Conservation (phyloP, 2,888 invertebrate species). For the Eubasilissa splendida region DNA sequence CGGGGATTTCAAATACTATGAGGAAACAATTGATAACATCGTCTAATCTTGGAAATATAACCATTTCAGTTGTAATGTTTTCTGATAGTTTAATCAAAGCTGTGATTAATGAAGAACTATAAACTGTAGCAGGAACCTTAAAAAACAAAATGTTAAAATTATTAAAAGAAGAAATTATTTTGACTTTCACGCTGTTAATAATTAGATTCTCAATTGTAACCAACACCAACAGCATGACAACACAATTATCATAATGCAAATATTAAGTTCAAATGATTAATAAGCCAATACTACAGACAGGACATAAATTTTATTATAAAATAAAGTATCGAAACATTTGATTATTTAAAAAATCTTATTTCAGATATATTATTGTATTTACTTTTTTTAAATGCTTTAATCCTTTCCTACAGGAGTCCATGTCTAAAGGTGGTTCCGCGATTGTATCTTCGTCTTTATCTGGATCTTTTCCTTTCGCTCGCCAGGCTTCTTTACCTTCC, state of each 20-base stretch:
- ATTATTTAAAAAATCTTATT: no score
- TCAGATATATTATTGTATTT: conserved; percentile 52
- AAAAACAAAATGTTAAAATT: conserved; percentile 17
- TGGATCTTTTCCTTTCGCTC: conserved; percentile 82
- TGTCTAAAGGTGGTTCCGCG: conserved; percentile 77
- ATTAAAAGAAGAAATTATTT: neutral
- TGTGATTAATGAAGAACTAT: conserved; percentile 80
- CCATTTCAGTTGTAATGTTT: conserved; percentile 80
- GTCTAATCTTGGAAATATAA: conserved; percentile 73
- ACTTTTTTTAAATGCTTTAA: conserved; percentile 74
- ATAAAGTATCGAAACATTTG: no score
- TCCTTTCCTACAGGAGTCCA: conserved; percentile 80
- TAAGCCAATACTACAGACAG: no score
- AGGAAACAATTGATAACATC: conserved; percentile 76
- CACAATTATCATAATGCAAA: no score
- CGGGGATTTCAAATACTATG: conserved; percentile 86
- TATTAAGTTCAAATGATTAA: no score
- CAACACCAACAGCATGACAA: no score
- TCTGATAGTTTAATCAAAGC: conserved; percentile 82
- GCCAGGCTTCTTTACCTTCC: conserved; percentile 79
- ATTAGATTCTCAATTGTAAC: no score
- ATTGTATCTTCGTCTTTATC: conserved; percentile 91
- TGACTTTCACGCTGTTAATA: no score
- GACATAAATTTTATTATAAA: no score
- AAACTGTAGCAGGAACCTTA: conserved; percentile 70